phyloP scores from a whole-genome alignment of 1,140 invertebrate genomes.

The Caenorhabditis remanei region DNA sequence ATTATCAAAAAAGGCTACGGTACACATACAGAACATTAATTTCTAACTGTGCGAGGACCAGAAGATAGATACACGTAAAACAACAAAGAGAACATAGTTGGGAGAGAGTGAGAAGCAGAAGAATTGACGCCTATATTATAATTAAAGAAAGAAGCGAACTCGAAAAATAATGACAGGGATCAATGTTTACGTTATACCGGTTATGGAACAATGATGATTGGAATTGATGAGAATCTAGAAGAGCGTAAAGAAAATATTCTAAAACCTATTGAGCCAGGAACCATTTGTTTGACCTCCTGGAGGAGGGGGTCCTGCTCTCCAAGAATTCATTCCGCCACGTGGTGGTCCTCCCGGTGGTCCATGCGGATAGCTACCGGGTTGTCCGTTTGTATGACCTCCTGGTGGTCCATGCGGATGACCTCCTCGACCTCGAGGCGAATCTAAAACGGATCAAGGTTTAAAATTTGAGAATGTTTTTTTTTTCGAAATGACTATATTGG shows the following conservation, averaged over 20 bases:
- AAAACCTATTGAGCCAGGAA: constrained; percentile 8
- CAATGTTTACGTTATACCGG: constrained; percentile 4
- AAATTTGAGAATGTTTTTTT: no score
- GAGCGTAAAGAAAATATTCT: not conserved
- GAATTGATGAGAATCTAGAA: not conserved
- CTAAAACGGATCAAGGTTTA: not conserved
- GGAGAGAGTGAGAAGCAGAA: not conserved
- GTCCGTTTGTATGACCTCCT: not conserved
- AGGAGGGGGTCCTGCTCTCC: not conserved
- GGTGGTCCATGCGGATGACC: not conserved
- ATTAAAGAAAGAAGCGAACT: not conserved
- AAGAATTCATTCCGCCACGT: not conserved
- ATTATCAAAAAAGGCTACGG: no score
- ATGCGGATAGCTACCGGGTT: not conserved
- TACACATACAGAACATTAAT: not conserved
- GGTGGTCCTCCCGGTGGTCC: not conserved
- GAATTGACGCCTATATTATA: not conserved
- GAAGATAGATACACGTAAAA: constrained; percentile 33
- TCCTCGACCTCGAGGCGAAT: constrained; percentile 10
- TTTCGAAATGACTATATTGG: no score
- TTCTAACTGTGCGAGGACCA: not conserved
- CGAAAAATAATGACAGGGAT: not conserved
- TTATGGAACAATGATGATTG: not conserved
- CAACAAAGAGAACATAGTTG: not conserved
- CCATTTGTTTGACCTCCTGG: not conserved